These are phyloP conservation scores for Clarias fuscus DNA, from an alignment of 2,797 vertebrate genomes.

Conservation along the genomic window DNA sequence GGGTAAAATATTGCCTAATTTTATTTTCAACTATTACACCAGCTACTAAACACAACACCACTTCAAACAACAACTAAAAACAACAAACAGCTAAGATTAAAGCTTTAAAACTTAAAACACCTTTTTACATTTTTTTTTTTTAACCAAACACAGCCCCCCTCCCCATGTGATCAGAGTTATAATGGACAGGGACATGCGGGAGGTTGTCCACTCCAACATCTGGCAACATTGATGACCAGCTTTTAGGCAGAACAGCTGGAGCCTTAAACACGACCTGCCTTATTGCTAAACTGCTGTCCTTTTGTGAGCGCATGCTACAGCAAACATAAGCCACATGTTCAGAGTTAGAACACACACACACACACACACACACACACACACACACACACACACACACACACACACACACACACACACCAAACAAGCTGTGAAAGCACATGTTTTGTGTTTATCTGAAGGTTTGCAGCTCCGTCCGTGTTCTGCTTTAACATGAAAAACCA, in stretches of 20 bases:
- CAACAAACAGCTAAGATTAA: neutral
- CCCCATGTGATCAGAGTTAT: neutral
- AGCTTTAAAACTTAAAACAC: neutral
- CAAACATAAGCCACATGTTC: conserved; percentile 43
- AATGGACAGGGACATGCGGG: conserved; percentile 8
- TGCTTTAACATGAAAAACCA: conserved; percentile 50
- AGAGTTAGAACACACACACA: conserved; percentile 23
- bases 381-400: conserved; percentile 3
- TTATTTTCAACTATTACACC: too few relatives aligned
- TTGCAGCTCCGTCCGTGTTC: conserved; percentile 48
- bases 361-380: neutral
- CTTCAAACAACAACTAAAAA: too few relatives aligned
- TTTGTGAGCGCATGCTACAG: conserved; percentile 35
- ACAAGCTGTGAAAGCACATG: neutral
- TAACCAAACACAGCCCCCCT: neutral
- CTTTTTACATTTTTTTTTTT: neutral
- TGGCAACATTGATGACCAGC: conserved; percentile 37
- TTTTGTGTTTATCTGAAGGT: conserved; percentile 15
- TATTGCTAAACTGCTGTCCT: conserved; percentile 30
- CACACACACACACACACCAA: neutral
- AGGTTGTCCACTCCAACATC: conserved; percentile 38
- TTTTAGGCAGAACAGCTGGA: conserved; percentile 26
- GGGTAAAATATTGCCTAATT: too few relatives aligned
- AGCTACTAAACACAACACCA: neutral
- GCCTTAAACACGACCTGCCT: conserved; percentile 28